phyloP scores from a whole-genome alignment of 2,888 invertebrate species.

The Siphonodentalium dalli region DNA sequence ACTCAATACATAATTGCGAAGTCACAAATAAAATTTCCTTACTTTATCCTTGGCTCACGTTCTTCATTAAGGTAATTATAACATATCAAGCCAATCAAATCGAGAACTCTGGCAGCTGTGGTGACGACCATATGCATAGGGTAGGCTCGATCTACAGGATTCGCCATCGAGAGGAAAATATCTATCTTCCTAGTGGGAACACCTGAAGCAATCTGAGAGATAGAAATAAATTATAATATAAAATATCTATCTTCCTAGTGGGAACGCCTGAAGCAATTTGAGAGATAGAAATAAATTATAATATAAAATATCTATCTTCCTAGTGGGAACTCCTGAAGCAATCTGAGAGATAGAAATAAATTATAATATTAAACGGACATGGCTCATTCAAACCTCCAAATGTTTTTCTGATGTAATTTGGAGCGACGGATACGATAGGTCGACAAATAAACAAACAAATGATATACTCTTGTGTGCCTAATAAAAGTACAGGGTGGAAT shows the following conservation, averaged over 20 bases:
- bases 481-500: no score
- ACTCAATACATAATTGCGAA: not conserved
- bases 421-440: no score
- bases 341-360: slow-evolving; percentile 38
- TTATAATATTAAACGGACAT: no score
- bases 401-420: no score
- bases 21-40: slow-evolving; percentile 26
- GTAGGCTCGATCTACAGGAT: slow-evolving; percentile 81
- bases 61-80: slow-evolving; percentile 69
- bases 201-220: slow-evolving; percentile 68
- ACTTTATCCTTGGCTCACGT: slow-evolving; percentile 71
- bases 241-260: slow-evolving; percentile 86
- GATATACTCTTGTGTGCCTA: no score
- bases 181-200: slow-evolving; percentile 83
- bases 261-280: slow-evolving; percentile 72
- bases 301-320: slow-evolving; percentile 90
- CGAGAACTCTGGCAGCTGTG: slow-evolving; percentile 82
- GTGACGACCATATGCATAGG: slow-evolving; percentile 83
- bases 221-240: no score
- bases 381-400: no score
- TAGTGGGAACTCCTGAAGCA: slow-evolving; percentile 75
- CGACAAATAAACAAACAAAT: no score
- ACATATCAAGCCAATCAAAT: slow-evolving; percentile 91
- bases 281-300: slow-evolving; percentile 10
- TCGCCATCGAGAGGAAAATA: slow-evolving; percentile 88